Evolutionary conservation across 2,113 vertebrate genomes (phyloP).

Genomic region (Pituophis catenifer): DNA sequence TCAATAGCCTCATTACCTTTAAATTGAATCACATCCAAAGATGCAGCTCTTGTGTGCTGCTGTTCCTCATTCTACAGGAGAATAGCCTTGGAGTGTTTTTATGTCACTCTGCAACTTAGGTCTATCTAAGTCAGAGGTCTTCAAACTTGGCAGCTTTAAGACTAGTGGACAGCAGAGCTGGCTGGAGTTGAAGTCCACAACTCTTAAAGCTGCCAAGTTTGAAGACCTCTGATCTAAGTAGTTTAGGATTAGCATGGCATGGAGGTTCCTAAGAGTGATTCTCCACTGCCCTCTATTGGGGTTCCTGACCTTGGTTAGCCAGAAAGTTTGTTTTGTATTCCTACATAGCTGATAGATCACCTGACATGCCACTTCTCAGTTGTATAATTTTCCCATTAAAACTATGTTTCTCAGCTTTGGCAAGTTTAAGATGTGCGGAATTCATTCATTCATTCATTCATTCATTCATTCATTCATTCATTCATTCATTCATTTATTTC

Average conservation of each 20-base stretch:
- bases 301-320: not conserved
- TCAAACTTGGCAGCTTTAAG: no score
- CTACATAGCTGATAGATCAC: not conserved
- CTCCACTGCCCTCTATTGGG: not conserved
- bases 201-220: no score
- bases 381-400: not conserved
- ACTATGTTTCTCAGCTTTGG: not conserved
- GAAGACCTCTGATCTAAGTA: not conserved
- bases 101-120: not conserved
- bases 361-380: not conserved
- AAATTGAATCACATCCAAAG: not conserved
- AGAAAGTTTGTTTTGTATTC: not conserved
- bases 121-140: not conserved
- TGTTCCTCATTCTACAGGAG: not conserved
- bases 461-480: no score
- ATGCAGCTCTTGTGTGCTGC: not conserved
- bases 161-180: no score
- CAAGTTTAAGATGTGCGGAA: not conserved
- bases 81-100: not conserved
- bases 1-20: not conserved
- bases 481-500: no score
- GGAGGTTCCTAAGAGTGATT: not conserved
- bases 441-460: not conserved
- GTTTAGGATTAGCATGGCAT: not conserved
- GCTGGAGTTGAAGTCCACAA: no score